Conservation (phyloP, 2,888 invertebrate genomes). For the Cheilosia soror region DNA sequence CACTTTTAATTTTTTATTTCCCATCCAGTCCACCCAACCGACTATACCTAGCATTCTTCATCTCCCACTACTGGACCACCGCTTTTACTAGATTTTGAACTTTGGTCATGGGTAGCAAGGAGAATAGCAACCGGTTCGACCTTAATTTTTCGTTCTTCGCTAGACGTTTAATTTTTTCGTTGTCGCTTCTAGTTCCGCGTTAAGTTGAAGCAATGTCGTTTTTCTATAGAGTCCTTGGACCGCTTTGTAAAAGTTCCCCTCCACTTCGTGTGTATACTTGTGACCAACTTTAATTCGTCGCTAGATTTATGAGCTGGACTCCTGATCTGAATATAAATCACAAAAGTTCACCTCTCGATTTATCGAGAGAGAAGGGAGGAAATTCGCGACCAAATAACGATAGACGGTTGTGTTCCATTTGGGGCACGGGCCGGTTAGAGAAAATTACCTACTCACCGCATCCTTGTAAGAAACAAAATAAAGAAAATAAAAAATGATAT, state of each 20-base stretch:
- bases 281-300: constrained; percentile 67
- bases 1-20: constrained; percentile 71
- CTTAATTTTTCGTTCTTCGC: constrained; percentile 72
- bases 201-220: constrained; percentile 45
- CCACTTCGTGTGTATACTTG: constrained; percentile 13
- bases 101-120: constrained; percentile 53
- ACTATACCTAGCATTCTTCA: constrained; percentile 47
- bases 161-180: constrained; percentile 24
- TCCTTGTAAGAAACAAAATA: constrained; percentile 43
- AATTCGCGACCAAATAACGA: constrained; percentile 21
- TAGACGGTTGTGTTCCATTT: constrained; percentile 53
- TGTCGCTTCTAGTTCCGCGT: constrained; percentile 34
- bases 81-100: constrained; percentile 56
- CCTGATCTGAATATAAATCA: constrained; percentile 75
- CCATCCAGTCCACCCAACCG: constrained; percentile 41
- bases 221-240: constrained; percentile 38
- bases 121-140: constrained; percentile 70
- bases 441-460: constrained; percentile 44
- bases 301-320: constrained; percentile 70
- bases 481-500: constrained; percentile 47
- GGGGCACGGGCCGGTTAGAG: constrained; percentile 11
- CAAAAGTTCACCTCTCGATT: constrained; percentile 70
- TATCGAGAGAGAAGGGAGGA: constrained; percentile 27
- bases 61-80: constrained; percentile 6
- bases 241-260: constrained; percentile 48